Base-by-base conservation (phyloP, 1,140 invertebrate species). In the Piezodorus guildinii region DNA sequence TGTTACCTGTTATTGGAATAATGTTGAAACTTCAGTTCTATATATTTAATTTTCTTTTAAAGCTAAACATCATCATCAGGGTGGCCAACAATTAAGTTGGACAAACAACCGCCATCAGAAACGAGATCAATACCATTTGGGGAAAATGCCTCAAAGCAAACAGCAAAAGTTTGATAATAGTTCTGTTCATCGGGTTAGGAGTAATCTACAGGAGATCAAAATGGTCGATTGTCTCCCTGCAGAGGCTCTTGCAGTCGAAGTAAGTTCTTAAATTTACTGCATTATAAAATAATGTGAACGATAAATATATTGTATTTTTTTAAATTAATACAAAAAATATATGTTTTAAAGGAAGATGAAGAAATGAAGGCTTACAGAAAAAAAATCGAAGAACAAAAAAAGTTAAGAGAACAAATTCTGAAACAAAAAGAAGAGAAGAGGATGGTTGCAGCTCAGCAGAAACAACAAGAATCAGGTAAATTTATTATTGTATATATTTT, bases 331-430 rank as follows among this genome's bases (percentile, higher is more conserved):
- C n/a, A n/a, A n/a, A n/a, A n/a, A n/a, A n/a, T n/a, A n/a, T n/a
- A n/a, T n/a, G n/a, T n/a, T n/a, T n/a, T n/a, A 58, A 78, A 81
- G 51, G 79, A 81, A 62, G 83, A 84, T 71, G 81, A 82, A 64
- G 81, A 83, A 71, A 82, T 81, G 68, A 74, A 76, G 56, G 79
- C 79, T 25, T 83, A 84, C 68, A 74, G 80, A n/a, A 74, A 78
- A 63, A 80, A 83, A 70, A 83, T 85, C 68, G 82, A 84, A 69
- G 81, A 84, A 69, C 83, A 85, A 67, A 83, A 83, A 69, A 75
- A 77, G 9, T 65, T 81, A 54, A 74, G 83, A 14, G 82, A 84
- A 68, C 77, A 79, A 68, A 73, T 84, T 3, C 68, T 83, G 49
- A 74, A 77, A 4, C 77, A 80, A 70, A 85, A 85, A 69, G 83